These are phyloP conservation scores for Peromyscus californicus DNA, from an alignment of 2,113 vertebrate genomes.

Conservation along the genomic window DNA sequence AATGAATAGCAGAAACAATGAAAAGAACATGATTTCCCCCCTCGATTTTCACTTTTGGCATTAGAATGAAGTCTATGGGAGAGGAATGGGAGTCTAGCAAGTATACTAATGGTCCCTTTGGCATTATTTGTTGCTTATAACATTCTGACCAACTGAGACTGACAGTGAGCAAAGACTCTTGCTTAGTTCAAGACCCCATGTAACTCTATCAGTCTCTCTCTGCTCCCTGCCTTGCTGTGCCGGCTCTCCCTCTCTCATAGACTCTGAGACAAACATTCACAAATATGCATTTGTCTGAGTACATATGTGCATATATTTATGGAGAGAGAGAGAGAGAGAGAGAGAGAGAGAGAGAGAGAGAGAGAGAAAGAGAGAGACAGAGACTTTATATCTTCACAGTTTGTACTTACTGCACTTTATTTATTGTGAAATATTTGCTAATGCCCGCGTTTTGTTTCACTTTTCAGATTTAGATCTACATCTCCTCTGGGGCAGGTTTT, in stretches of 20 bases:
- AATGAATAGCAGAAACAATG: background rate
- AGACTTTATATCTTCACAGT: background rate
- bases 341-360: too few species aligned
- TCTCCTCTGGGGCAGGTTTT: background rate
- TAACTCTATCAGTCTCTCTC: background rate
- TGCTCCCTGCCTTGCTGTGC: background rate
- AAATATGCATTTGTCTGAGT: too few species aligned
- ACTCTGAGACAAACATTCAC: background rate
- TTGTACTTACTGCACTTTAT: background rate
- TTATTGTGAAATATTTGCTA: slow-evolving; percentile 1
- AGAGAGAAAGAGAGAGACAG: background rate
- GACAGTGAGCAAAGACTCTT: slow-evolving; percentile 46
- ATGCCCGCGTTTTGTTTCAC: background rate
- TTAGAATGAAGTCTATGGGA: background rate
- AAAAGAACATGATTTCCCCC: background rate
- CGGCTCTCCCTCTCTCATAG: background rate
- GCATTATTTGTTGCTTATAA: background rate
- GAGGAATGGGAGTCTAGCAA: background rate
- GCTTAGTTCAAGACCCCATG: slow-evolving; percentile 17
- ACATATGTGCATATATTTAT: too few species aligned
- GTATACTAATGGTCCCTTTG: background rate
- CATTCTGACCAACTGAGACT: background rate
- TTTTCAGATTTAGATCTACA: background rate
- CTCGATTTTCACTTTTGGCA: background rate
- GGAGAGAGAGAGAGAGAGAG: background rate